Conservation (phyloP, 2,797 vertebrate genomes). For the Alcedo quadribrachys region DNA sequence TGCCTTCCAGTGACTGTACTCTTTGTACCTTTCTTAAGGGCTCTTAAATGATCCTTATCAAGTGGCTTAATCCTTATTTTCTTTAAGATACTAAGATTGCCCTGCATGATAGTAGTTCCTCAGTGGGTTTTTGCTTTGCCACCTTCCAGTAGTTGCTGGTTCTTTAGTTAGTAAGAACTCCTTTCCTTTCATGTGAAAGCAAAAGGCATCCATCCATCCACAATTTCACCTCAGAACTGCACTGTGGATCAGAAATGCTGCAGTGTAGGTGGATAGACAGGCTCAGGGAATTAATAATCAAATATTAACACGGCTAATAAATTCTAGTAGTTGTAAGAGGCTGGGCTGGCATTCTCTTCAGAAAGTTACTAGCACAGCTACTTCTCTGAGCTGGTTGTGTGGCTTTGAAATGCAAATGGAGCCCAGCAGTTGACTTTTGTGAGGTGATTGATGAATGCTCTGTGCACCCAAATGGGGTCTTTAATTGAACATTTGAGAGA, state of each 20-base stretch:
- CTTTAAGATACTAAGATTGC: neutral
- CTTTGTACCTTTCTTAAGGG: neutral
- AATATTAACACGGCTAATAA: neutral
- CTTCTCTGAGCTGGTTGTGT: neutral
- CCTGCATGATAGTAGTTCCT: neutral
- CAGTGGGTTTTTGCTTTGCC: neutral
- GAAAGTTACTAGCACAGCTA: neutral
- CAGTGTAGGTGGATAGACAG: neutral
- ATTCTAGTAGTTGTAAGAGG: neutral
- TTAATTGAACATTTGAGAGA: neutral
- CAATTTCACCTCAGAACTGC: neutral
- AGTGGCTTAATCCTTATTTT: neutral
- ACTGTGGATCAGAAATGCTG: neutral
- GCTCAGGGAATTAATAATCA: neutral
- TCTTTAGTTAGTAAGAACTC: neutral
- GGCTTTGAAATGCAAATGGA: neutral
- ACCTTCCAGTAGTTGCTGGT: neutral
- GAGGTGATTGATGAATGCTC: neutral
- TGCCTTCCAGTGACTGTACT: neutral
- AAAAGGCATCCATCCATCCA: neutral
- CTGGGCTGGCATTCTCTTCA: neutral
- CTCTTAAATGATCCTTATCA: neutral
- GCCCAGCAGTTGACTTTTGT: neutral
- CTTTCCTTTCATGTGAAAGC: neutral
- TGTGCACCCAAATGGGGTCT: neutral